Evolutionary conservation across 1,140 invertebrate genomes (phyloP).

Genomic region (Cydia fagiglandana): DNA sequence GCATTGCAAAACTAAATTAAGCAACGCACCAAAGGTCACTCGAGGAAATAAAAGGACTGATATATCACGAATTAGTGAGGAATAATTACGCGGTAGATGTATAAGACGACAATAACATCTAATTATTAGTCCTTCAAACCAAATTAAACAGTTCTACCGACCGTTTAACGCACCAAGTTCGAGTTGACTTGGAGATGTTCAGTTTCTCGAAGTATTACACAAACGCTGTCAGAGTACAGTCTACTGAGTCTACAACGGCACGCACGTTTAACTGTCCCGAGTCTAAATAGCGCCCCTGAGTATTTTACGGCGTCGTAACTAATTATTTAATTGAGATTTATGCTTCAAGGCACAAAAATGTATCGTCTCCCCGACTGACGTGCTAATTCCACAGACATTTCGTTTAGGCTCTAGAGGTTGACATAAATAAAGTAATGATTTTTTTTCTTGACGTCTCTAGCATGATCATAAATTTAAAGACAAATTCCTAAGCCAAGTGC

Average conservation of each 20-base stretch:
- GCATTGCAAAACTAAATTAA: constrained; percentile 25
- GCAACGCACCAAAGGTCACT: constrained; percentile 21
- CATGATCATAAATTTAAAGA: not conserved
- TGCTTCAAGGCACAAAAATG: constrained; percentile 46
- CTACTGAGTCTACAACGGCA: constrained; percentile 6
- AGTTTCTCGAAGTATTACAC: constrained; percentile 15
- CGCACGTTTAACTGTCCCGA: constrained; percentile 37
- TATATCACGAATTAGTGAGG: not conserved
- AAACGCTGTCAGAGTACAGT: not conserved
- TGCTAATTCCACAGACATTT: constrained; percentile 34
- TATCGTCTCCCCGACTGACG: constrained; percentile 45
- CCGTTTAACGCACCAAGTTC: constrained; percentile 26
- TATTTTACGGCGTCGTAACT: constrained; percentile 36
- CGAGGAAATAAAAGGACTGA: constrained; percentile 9
- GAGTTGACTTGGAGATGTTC: constrained; percentile 14
- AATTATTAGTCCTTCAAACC: constrained; percentile 32
- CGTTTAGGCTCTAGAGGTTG: constrained; percentile 15
- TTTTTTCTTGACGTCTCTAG: not conserved
- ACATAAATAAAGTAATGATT: not conserved
- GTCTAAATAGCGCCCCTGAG: constrained; percentile 12
- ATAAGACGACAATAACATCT: constrained; percentile 20
- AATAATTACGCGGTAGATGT: constrained; percentile 30
- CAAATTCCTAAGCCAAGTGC: not conserved
- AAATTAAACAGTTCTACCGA: constrained; percentile 30
- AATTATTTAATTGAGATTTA: constrained; percentile 44